These are phyloP conservation scores for Drosophila tropicalis DNA, from an alignment of 1,140 invertebrate species.

Conservation along the genomic window DNA sequence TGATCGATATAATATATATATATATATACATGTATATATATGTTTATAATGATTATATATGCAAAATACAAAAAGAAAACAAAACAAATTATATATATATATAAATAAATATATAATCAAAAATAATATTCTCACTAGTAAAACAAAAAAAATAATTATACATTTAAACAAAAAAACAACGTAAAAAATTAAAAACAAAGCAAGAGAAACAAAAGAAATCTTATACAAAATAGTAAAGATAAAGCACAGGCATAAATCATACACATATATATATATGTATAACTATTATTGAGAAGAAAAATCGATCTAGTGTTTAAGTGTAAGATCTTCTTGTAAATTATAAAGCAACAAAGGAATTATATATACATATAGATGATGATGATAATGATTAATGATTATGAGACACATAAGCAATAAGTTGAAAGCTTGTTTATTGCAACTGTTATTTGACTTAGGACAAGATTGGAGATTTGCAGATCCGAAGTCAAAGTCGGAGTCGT, in stretches of 20 bases:
- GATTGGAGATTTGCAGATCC: constrained; percentile 9
- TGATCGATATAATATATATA: constrained; percentile 45
- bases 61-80: constrained; percentile 2
- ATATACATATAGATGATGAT: constrained; percentile 11
- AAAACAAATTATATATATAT: constrained; percentile 31
- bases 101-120: constrained; percentile 63
- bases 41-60: constrained; percentile 33
- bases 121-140: constrained; percentile 77
- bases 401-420: constrained; percentile 78
- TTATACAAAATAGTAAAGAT: constrained; percentile 26
- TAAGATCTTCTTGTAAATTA: constrained; percentile 80
- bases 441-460: constrained; percentile 71
- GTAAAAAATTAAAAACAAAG: constrained; percentile 25
- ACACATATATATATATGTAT: constrained; percentile 39
- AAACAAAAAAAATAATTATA: constrained; percentile 30
- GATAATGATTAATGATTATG: constrained; percentile 61
- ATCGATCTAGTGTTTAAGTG: constrained; percentile 58
- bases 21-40: constrained; percentile 66
- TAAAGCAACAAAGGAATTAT: constrained; percentile 24
- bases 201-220: constrained; percentile 42
- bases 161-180: constrained; percentile 43
- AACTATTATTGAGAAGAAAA: constrained; percentile 45
- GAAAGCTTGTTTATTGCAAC: constrained; percentile 80
- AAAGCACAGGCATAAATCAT: constrained; percentile 43
- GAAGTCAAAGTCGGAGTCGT: constrained; percentile 50